These are phyloP conservation scores for Zaprionus ornatus DNA, from an alignment of 1,140 invertebrate genomes.

Conservation along the genomic window DNA sequence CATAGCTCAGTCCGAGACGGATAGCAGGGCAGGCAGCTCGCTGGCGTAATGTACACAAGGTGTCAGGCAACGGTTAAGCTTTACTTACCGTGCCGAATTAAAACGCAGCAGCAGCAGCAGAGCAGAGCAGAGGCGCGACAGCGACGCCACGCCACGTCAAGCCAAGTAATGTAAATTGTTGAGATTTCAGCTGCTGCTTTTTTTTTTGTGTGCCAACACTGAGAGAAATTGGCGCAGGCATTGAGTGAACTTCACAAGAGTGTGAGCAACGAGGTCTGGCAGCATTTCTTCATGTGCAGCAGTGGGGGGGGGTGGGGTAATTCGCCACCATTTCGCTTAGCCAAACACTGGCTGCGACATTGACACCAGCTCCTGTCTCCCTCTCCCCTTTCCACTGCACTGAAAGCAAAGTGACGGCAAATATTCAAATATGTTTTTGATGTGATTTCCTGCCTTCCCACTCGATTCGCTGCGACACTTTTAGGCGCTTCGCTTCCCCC, in stretches of 20 bases:
- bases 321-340: slow-evolving; percentile 53
- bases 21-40: slow-evolving; percentile 6
- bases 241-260: background rate
- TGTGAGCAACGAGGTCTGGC: background rate
- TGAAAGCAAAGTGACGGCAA: slow-evolving; percentile 80
- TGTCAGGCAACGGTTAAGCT: slow-evolving; percentile 77
- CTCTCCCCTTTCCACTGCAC: background rate
- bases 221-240: background rate
- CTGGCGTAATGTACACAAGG: slow-evolving; percentile 56
- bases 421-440: slow-evolving; percentile 83
- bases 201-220: slow-evolving; percentile 19
- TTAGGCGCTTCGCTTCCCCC: slow-evolving; percentile 44
- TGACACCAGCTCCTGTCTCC: slow-evolving; percentile 41
- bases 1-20: slow-evolving; percentile 20
- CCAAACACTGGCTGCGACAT: slow-evolving; percentile 73
- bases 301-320: background rate
- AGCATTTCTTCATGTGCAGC: background rate
- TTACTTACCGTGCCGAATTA: slow-evolving; percentile 66
- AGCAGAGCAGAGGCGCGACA: background rate
- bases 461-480: slow-evolving; percentile 67
- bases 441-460: slow-evolving; percentile 78
- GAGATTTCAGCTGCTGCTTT: slow-evolving; percentile 64
- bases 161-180: slow-evolving; percentile 58
- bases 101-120: slow-evolving; percentile 41
- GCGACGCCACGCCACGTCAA: background rate